Conservation (phyloP, 2,888 invertebrate genomes). For the Agrochola lychnidis region DNA sequence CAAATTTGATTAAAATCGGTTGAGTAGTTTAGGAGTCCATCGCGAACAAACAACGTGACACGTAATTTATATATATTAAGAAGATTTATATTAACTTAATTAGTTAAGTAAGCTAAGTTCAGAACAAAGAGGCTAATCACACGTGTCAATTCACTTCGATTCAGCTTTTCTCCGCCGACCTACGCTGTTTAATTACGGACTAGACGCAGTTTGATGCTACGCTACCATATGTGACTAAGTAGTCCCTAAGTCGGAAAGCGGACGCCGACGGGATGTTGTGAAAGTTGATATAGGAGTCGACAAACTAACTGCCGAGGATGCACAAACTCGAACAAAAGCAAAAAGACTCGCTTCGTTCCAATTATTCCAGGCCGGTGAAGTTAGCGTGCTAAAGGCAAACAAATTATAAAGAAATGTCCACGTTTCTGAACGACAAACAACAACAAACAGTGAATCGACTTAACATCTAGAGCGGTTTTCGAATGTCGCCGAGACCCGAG, state of each 20-base stretch:
- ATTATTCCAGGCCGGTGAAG: slow-evolving; percentile 39
- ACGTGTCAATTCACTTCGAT: slow-evolving; percentile 9
- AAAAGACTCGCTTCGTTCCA: slow-evolving; percentile 43
- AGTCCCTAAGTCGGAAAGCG: slow-evolving; percentile 34
- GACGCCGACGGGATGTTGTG: slow-evolving; percentile 53
- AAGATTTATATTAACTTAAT: too few relatives aligned
- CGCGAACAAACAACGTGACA: too few relatives aligned
- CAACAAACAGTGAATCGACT: slow-evolving; percentile 20
- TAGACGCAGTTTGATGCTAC: background rate
- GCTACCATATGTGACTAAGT: background rate
- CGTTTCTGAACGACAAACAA: slow-evolving; percentile 29
- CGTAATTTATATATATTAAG: too few relatives aligned
- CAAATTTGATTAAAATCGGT: too few relatives aligned
- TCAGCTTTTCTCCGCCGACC: background rate
- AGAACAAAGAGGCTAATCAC: background rate
- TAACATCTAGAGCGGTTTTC: slow-evolving; percentile 14
- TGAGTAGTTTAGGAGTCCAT: too few relatives aligned
- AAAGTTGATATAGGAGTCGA: slow-evolving; percentile 52
- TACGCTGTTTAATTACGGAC: background rate
- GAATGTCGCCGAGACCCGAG: background rate
- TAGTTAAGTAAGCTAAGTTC: background rate
- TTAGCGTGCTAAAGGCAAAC: slow-evolving; percentile 34
- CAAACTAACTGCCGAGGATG: slow-evolving; percentile 47
- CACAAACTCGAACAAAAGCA: slow-evolving; percentile 41
- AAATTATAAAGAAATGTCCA: slow-evolving; percentile 34